Conservation (phyloP, 2,888 invertebrate genomes). For the Alsophila aescularia region DNA sequence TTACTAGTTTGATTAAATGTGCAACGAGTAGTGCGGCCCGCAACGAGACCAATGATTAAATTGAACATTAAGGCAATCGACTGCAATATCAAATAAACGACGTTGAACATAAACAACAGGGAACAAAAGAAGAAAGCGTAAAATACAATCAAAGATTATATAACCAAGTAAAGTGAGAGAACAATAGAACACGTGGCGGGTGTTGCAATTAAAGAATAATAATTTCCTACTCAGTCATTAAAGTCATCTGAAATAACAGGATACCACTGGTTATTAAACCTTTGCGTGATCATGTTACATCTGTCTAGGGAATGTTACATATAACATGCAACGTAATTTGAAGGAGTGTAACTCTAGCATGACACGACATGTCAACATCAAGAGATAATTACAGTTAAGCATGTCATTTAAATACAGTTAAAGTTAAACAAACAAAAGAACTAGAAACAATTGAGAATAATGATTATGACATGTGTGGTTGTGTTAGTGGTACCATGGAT, state of each 20-base stretch:
- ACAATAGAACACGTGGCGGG: constrained; percentile 63
- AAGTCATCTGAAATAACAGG: constrained; percentile 62
- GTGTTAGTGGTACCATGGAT: constrained; percentile 32
- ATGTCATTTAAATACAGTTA: constrained; percentile 43
- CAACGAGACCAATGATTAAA: constrained; percentile 43
- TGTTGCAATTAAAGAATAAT: constrained; percentile 57
- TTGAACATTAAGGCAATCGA: constrained; percentile 17
- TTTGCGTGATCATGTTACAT: constrained; percentile 57
- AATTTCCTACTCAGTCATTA: constrained; percentile 41
- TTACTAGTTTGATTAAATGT: too few relatives aligned
- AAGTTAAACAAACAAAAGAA: constrained; percentile 29
- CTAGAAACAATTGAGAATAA: constrained; percentile 30
- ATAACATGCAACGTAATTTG: constrained; percentile 43
- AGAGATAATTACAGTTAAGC: constrained; percentile 47
- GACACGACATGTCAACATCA: constrained; percentile 55
- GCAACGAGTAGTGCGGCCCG: constrained; percentile 37
- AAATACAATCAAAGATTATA: constrained; percentile 44
- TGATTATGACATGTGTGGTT: constrained; percentile 28
- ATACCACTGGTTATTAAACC: constrained; percentile 56
- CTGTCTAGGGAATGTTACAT: constrained; percentile 49
- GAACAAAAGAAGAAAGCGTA: constrained; percentile 43
- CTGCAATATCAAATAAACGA: constrained; percentile 16
- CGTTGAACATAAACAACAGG: constrained; percentile 32
- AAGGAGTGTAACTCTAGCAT: constrained; percentile 40
- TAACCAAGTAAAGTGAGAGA: constrained; percentile 46